Evolutionary conservation across 2,113 vertebrate genomes (phyloP), one percentile per base, ranked within the genome.

Genomic region (Trichechus manatus): DNA sequence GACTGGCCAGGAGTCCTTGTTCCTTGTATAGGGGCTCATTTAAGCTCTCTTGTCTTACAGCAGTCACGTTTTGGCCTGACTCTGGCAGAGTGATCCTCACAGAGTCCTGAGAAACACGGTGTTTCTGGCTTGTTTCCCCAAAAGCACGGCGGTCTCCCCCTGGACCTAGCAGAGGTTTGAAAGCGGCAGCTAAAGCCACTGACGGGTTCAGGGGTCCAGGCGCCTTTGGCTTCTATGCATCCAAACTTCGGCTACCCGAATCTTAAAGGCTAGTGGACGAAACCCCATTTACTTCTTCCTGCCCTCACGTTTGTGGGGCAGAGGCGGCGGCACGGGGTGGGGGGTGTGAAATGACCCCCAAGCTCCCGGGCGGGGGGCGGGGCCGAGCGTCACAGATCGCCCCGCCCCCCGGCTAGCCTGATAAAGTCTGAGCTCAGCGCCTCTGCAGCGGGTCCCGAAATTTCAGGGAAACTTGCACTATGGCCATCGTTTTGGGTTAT

Each of bases 401-500:
- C 53, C 53, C 15, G 53, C 53, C 53, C 53, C 11, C 14, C 53
- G 3, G 3, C 53, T 56, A 11, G 53, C 53, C 53, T 56, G 2
- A 11, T 17, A 33, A 79, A 36, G 36, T 25, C 4, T 0, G 1
- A 20, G 20, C 3, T 42, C n/a, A 1, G 25, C 6, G 0, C 13
- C 1, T 23, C 53, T 14, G 8, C 6, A 5, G 23, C 50, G 0
- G 17, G 53, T 6, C 13, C 39, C 17, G 6, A 53, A 10, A 23
- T 56, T 56, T 14, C 2, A 25, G 15, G 53, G 53, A 39, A 25
- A 27, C 19, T 25, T 14, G 36, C 72, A 66, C 39, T 64, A 91
- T 94, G 96, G 4, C 97, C 4, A 95, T 99, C 98, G 98, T 27
- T n/a, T 95, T 99, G 75, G 98, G 96, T 42, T 99, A 99, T 84